phyloP scores from a whole-genome alignment of 2,113 vertebrate genomes.

The Sitta europaea region DNA sequence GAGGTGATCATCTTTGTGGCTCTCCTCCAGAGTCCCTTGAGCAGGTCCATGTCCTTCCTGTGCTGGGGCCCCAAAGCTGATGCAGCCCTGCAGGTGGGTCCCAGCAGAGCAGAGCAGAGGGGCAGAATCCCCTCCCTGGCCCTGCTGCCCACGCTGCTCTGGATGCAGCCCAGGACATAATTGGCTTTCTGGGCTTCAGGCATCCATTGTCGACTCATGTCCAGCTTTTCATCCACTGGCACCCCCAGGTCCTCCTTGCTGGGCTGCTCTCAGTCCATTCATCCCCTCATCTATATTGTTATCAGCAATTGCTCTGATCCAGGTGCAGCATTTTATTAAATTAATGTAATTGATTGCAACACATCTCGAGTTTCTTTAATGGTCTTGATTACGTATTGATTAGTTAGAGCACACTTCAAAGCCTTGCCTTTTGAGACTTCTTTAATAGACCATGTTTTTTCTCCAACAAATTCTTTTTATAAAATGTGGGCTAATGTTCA shows the following conservation, averaged over 20 bases:
- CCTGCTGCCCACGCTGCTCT: rapidly evolving
- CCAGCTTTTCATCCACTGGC: not conserved
- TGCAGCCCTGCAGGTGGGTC: not conserved
- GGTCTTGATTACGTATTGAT: not conserved
- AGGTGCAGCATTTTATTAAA: not conserved
- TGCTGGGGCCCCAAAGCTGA: not conserved
- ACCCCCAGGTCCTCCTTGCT: not conserved
- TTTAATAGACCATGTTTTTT: not conserved
- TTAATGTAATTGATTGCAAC: not conserved
- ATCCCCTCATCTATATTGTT: too few relatives aligned
- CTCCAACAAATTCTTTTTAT: not conserved
- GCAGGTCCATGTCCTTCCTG: rapidly evolving
- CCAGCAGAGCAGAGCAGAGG: not conserved
- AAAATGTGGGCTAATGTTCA: not conserved
- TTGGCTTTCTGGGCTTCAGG: not conserved
- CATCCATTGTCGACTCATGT: rapidly evolving
- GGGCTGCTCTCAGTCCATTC: not conserved
- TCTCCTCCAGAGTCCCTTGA: rapidly evolving
- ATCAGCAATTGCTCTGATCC: rapidly evolving
- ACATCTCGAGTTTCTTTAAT: not conserved
- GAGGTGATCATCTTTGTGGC: not conserved
- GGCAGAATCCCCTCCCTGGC: not conserved
- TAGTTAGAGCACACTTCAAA: not conserved
- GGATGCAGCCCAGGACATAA: rapidly evolving
- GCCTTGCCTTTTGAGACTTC: not conserved